Base-by-base conservation (phyloP, 2,113 vertebrate species). In the Perccottus glenii region DNA sequence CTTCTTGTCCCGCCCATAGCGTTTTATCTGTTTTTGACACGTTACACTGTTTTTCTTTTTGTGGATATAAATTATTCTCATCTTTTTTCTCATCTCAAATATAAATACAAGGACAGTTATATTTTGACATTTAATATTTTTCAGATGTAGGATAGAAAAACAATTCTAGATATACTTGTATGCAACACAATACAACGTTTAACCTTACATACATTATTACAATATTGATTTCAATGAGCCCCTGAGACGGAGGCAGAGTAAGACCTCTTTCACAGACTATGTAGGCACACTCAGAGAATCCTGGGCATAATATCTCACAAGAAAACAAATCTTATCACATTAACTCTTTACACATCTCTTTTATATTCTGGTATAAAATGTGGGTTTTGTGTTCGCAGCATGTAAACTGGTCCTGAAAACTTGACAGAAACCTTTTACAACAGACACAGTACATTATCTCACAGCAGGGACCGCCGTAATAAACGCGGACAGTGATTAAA, bases 11-110 rank as follows among this genome's bases (percentile, higher is more conserved):
- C 62, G 59, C 50, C 59, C 36, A 32, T 15, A 0, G 59, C 66
- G 44, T 56, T 56, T 81, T 64, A 56, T 67, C 60, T 71, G 36
- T 27, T 53, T 75, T 65, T 46, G 43, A 66, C 49, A 42, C 12
- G 15, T 27, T 40, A 27, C 11, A 11, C 7, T 16, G n/a, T 58
- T 43, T 16, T 27, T 70, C 50, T 35, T 45, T 48, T 40, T 36
- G 9, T 12, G 12, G 60, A 14, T 12, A 43, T 53, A 2, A 51
- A 11, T 47, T 60, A 64, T 48, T 71, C 44, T 50, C 11, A 59
- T 60, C n/a, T 19, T 56, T 38, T 64, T 36, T 33, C 58, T 48
- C 55, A 12, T 74, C 12, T 59, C 45, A 53, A 57, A 38, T 33
- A 32, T 48, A 81, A 73, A 64, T 38, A 81, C 57, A 46, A 1